phyloP scores from a whole-genome alignment of 2,888 invertebrate species.

The Ectropis crepuscularia region DNA sequence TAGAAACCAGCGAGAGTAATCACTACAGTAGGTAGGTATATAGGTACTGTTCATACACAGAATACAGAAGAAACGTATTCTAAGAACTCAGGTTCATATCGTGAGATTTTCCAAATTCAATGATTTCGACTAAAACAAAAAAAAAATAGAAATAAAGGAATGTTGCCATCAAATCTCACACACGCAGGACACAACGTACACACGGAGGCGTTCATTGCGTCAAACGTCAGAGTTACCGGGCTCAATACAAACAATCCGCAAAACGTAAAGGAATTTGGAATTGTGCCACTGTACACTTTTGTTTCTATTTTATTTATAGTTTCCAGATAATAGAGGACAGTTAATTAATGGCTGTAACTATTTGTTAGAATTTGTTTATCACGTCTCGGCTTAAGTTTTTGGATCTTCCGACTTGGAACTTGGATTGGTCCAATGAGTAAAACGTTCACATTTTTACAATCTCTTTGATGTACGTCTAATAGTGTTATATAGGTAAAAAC shows the following conservation, averaged over 20 bases:
- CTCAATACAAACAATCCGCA: conserved; percentile 74
- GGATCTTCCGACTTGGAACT: not conserved
- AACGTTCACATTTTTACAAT: no score
- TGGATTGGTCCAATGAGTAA: no score
- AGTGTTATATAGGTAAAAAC: no score
- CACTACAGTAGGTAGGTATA: no score
- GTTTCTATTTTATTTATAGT: conserved; percentile 47
- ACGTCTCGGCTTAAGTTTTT: not conserved
- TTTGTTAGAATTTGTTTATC: conserved; percentile 9
- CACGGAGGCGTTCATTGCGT: conserved; percentile 60
- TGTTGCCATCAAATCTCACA: not conserved
- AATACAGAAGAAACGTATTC: no score
- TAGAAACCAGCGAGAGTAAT: no score
- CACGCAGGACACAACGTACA: conserved; percentile 27
- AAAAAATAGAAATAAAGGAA: not conserved
- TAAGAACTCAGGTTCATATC: no score
- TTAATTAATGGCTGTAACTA: conserved; percentile 42
- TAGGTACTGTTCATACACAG: no score
- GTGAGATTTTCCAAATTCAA: no score
- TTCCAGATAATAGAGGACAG: conserved; percentile 49
- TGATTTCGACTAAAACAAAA: not conserved
- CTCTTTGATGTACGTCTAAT: no score
- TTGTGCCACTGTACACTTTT: conserved; percentile 66
- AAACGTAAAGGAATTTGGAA: conserved; percentile 74
- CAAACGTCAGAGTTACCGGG: conserved; percentile 61